phyloP scores from a whole-genome alignment of 2,888 invertebrate genomes.

The Dendrolimus pini region DNA sequence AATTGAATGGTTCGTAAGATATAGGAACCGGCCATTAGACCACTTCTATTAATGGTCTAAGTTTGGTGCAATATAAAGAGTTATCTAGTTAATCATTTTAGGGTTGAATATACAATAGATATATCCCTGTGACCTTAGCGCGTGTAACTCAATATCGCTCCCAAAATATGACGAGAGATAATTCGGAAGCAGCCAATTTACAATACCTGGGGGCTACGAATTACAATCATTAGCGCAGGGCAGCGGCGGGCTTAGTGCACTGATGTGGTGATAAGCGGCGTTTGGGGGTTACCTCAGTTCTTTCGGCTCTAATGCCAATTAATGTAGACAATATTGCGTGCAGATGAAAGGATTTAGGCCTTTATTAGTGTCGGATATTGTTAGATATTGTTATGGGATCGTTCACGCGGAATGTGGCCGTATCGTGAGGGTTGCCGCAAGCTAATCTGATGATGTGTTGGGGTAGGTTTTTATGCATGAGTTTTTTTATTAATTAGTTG shows the following conservation, averaged over 20 bases:
- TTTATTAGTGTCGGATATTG: conserved; percentile 72
- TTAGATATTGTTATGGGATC: conserved; percentile 35
- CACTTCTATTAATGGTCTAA: too few species aligned
- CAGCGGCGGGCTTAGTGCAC: conserved; percentile 32
- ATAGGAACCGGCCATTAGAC: too few species aligned
- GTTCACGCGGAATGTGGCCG: conserved; percentile 5
- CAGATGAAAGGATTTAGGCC: conserved; percentile 60
- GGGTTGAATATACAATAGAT: too few species aligned
- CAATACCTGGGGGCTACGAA: conserved; percentile 57
- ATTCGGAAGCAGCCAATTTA: conserved; percentile 16
- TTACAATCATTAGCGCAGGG: conserved; percentile 51
- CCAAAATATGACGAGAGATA: conserved; percentile 6
- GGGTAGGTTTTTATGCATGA: not conserved
- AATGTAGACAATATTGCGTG: conserved; percentile 63
- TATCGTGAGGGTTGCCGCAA: not conserved
- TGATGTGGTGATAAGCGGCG: conserved; percentile 66
- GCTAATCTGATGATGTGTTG: not conserved
- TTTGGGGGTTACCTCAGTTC: conserved; percentile 66
- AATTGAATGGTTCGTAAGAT: too few species aligned
- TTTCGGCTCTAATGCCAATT: conserved; percentile 70
- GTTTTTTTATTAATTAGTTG: not conserved
- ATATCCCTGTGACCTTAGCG: too few species aligned
- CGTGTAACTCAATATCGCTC: not conserved
- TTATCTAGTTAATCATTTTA: too few species aligned
- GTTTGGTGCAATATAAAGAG: too few species aligned